phyloP scores from a whole-genome alignment of 2,113 vertebrate genomes.

The Crotalus tigris region DNA sequence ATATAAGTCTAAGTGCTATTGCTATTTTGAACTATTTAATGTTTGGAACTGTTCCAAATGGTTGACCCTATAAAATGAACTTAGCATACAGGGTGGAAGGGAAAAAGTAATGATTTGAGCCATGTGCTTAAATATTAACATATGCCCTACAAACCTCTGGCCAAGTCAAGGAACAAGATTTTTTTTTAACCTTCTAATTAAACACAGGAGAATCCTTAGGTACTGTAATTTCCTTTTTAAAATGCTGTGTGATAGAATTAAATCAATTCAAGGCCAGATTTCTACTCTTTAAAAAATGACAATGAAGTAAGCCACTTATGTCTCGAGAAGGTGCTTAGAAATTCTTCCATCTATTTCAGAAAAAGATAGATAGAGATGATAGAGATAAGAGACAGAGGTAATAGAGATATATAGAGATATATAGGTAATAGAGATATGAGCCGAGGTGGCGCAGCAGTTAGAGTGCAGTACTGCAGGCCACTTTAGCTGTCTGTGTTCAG shows the following conservation, averaged over 20 bases:
- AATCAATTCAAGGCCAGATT: neutral
- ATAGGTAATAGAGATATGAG: no score
- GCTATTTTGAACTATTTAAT: neutral
- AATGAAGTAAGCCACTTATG: neutral
- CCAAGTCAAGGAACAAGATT: neutral
- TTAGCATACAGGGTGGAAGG: neutral
- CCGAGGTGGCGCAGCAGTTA: no score
- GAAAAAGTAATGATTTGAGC: neutral
- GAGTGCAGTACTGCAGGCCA: no score
- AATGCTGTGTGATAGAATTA: neutral
- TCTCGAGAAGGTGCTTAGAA: neutral
- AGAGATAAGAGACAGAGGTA: neutral
- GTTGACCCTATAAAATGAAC: neutral
- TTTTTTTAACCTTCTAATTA: neutral
- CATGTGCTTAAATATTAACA: neutral
- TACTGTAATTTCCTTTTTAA: neutral
- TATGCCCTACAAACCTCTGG: neutral
- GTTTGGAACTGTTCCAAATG: neutral
- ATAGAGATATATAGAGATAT: no score
- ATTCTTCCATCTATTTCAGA: neutral
- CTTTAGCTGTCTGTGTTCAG: no score
- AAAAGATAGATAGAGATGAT: neutral
- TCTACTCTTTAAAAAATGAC: neutral
- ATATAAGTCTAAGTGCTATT: neutral
- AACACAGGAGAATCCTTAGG: neutral